Evolutionary conservation across 2,113 vertebrate species (phyloP), one percentile per base, ranked within the genome.

Genomic region (Tupaia chinensis): DNA sequence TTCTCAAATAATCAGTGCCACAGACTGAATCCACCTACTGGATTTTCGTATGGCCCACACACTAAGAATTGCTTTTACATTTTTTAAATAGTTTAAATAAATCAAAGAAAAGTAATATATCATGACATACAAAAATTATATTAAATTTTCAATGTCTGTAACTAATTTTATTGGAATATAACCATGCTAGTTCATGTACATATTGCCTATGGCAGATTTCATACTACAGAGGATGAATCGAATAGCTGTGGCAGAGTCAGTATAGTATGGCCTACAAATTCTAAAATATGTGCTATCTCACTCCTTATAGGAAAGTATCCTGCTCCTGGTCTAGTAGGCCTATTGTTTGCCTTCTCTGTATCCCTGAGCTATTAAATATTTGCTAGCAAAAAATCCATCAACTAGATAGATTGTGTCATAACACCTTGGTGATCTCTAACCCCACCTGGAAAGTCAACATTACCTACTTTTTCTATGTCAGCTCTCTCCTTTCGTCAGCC

Each of bases 341-440:
- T 96, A 2, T 60, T 91, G 27, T 77, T 27, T 76, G 61, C 58
- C 66, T 70, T 83, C n/a, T 58, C 32, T 79, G 14, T 86, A 25
- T 54, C 66, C 1, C 32, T 29, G 25, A 6, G 8, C 56, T 61
- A 10, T 70, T 90, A 96, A 94, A 76, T 92, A 89, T 89, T 95
- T 89, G 79, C 88, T 60, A 68, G 72, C 5, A 89, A 87, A 89
- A 91, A 89, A 91, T 14, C 44, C 12, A 78, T 78, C 58, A 73
- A n/a, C 91, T 88, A 44, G 16, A 10, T 61, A 70, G 79, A 74
- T n/a, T 66, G 58, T 81, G 34, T 53, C 20, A 83, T 19, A 12
- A 77, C 56, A 25, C 20, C 27, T 70, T 85, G 13, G 32, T 20
- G 16, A 86, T 69, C 60, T 79, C 72, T 91, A 72, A 81, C 58